Base-by-base conservation (phyloP, 2,797 vertebrate species). In the Dryobates pubescens region DNA sequence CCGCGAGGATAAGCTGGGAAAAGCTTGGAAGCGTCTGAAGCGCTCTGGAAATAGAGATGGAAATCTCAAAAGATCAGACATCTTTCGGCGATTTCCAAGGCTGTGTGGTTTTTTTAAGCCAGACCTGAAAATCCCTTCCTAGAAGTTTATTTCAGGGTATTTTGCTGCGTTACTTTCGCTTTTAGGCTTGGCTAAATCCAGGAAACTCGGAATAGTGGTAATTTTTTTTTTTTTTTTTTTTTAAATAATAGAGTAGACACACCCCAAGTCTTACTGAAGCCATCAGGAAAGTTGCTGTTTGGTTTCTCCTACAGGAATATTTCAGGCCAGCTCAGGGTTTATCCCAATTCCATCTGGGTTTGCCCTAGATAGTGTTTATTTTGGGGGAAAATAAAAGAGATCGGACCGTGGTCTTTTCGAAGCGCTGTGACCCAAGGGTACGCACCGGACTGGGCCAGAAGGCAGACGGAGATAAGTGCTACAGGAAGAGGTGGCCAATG, bases 11-110 rank as follows among this genome's bases (percentile, higher is more conserved):
- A 87, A 68, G 51, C 62, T 4, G 74, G 77, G 91, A 74, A 11
- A 41, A 56, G 79, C 51, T 96, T 94, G 92, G 90, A 91, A 82
- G 49, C 12, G 3, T 51, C 88, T 41, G 38, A 29, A 74, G 34
- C 1, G 3, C 54, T 56, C 86, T 94, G 95, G 90, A 97, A 91
- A 78, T 72, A 34, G 43, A 32, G 90, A 81, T 94, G 95, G 94
- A 97, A 96, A 96, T 91, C 93, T 87, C 85, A 30, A 51, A 69
- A 90, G 91, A 84, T 93, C 92, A 96, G 82, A 89, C 10, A 7
- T 58, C 91, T 45, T 61, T 57, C 32, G 59, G 94, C 70, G 4
- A 93, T 90, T 93, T 95, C 91, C 93, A 95, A 68, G 86, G 78
- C 87, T 86, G 0, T 49, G 84, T 79, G 91, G 71, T 82, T 90